Evolutionary conservation across 2,888 invertebrate species (phyloP), one percentile per base, ranked within the genome.

Genomic region (Geophilus truncorum): DNA sequence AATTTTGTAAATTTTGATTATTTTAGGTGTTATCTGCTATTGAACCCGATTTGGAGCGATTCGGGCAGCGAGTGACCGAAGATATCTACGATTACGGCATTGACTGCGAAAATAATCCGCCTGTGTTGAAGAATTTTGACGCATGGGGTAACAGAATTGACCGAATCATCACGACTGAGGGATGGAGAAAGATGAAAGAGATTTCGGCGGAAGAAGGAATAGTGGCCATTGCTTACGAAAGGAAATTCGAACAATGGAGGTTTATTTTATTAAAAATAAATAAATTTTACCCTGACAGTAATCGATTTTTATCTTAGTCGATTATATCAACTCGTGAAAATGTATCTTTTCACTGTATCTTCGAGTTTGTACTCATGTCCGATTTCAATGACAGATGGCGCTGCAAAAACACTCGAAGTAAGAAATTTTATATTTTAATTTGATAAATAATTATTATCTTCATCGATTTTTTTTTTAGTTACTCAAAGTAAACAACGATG

Each of bases 331-430:
- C 86, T 89, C 82, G 86, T 87, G 70, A 90, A 90, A 85, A 83
- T 88, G 70, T 89, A 86, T 82, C 84, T 90, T 57, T 90, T 87
- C 84, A 84, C 86, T 6, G 88, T 90, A 3, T 88, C 89, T 0
- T 87, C 90, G 5, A 90, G 90, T 1, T 85, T 90, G 28, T 90
- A 88, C 83, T 86, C 87, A 15, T 90, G 90, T 85, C 90, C 90
- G 0, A 85, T 90, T 75, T 90, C 90, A 1, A 90, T 90, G 90
- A 90, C 90, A 9, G 90, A 90, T 84, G 90, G 90, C 77, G 90
- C 90, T 76, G 89, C 90, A 1, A 89, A 88, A 84, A 87, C 88
- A 9, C 85, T 90, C 23, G 86, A 88, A 85, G 88, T 87, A 81
- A 57, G 23, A 28, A 70, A 23, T 57, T 7, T 7, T 23, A 21